Conservation (phyloP, 2,888 invertebrate genomes). For the Neocrepidodera transversa region DNA sequence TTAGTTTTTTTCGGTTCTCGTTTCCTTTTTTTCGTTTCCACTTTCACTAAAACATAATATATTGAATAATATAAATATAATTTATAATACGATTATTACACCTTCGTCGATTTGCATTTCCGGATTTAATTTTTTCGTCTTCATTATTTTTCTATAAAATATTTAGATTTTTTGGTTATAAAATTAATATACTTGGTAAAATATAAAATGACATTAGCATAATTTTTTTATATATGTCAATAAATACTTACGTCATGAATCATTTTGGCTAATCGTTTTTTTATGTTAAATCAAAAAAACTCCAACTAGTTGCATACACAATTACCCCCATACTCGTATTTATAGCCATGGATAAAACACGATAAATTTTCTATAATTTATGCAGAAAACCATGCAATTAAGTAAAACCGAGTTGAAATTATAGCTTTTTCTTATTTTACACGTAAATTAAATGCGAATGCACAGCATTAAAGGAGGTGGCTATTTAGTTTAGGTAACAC, state of each 20-base stretch:
- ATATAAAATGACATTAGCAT: too few relatives aligned
- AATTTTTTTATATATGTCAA: too few relatives aligned
- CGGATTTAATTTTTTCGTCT: not conserved
- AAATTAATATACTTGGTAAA: too few relatives aligned
- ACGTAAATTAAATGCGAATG: not conserved
- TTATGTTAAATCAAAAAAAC: too few relatives aligned
- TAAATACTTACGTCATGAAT: too few relatives aligned
- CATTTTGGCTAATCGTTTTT: too few relatives aligned
- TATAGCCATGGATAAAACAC: not conserved
- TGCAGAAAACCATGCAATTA: not conserved
- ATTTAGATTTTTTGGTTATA: not conserved
- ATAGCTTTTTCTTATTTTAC: not conserved
- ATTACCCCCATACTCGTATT: not conserved
- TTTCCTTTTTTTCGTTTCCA: too few relatives aligned
- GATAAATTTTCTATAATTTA: not conserved
- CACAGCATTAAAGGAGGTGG: not conserved
- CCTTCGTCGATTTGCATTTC: not conserved
- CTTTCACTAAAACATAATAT: too few relatives aligned
- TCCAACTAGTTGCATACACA: slow-evolving; percentile 3
- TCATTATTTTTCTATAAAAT: not conserved
- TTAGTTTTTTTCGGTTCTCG: too few relatives aligned
- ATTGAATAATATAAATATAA: too few relatives aligned
- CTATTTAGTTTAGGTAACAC: slow-evolving; percentile 1
- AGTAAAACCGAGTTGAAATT: not conserved
- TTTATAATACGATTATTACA: not conserved